Evolutionary conservation across 2,113 vertebrate genomes (phyloP).

Genomic region (Riparia riparia): DNA sequence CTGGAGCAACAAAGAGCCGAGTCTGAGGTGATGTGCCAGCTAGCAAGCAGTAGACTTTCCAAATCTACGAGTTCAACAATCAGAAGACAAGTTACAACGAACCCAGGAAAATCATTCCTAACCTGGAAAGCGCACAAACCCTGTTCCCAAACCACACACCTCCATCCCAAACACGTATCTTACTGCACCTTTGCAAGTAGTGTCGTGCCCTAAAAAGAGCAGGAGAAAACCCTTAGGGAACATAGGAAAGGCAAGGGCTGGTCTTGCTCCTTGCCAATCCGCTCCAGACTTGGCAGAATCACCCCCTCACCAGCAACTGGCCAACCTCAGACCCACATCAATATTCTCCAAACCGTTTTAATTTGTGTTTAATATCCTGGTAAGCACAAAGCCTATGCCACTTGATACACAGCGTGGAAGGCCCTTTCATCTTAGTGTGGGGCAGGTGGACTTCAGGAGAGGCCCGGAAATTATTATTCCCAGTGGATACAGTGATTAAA

Average conservation of each 20-base stretch:
- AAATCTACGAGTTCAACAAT: conserved; percentile 49
- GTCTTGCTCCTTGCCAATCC: conserved; percentile 24
- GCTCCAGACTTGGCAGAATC: conserved; percentile 14
- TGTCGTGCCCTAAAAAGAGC: conserved; percentile 47
- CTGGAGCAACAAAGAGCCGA: conserved; percentile 8
- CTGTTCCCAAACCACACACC: conserved; percentile 46
- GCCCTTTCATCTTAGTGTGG: conserved; percentile 57
- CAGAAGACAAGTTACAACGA: conserved; percentile 55
- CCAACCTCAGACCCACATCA: conserved; percentile 41
- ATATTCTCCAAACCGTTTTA: conserved; percentile 32
- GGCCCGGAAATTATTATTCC: conserved; percentile 15
- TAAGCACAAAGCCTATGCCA: neutral
- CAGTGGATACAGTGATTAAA: conserved; percentile 49
- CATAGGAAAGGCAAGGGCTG: conserved; percentile 34
- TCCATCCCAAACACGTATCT: conserved; percentile 38
- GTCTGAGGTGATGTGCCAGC: conserved; percentile 21
- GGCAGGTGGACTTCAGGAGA: conserved; percentile 51
- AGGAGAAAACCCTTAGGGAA: conserved; percentile 31
- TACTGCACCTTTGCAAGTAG: conserved; percentile 37
- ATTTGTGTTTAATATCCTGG: conserved; percentile 26
- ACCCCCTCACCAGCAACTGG: neutral
- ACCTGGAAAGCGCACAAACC: conserved; percentile 53
- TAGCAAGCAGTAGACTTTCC: conserved; percentile 5
- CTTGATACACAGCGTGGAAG: conserved; percentile 26
- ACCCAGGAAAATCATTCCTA: conserved; percentile 50